Evolutionary conservation across 2,113 vertebrate species (phyloP).

Genomic region (Burhinus bistriatus): DNA sequence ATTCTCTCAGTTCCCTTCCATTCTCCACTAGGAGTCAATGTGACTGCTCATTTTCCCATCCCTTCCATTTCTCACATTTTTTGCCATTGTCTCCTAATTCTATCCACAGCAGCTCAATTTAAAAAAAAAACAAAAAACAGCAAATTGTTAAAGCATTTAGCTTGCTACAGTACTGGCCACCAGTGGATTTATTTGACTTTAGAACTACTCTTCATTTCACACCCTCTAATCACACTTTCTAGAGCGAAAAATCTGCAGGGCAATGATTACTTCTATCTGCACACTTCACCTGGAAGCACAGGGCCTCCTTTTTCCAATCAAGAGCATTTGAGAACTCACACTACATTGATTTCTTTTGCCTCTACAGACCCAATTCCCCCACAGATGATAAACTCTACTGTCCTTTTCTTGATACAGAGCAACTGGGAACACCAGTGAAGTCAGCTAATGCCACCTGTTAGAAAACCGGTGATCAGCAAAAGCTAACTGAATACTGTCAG

Average conservation of each 20-base stretch:
- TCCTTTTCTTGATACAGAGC: not conserved
- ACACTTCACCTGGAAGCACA: not conserved
- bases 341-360: not conserved
- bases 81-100: not conserved
- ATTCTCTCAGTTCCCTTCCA: not conserved
- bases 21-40: rapidly evolving
- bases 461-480: not conserved
- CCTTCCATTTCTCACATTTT: not conserved
- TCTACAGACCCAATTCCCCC: not conserved
- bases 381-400: not conserved
- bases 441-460: not conserved
- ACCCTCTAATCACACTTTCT: not conserved
- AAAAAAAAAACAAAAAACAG: not conserved
- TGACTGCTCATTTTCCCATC: not conserved
- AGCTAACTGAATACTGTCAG: not conserved
- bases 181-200: not conserved
- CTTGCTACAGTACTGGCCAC: not conserved
- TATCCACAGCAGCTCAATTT: not conserved
- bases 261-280: not conserved
- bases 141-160: not conserved
- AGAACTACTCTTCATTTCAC: not conserved
- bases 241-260: not conserved
- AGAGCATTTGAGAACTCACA: not conserved
- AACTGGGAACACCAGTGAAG: not conserved
- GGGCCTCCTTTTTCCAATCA: not conserved